phyloP scores from a whole-genome alignment of 2,888 invertebrate genomes.

The Ophion costatus region DNA sequence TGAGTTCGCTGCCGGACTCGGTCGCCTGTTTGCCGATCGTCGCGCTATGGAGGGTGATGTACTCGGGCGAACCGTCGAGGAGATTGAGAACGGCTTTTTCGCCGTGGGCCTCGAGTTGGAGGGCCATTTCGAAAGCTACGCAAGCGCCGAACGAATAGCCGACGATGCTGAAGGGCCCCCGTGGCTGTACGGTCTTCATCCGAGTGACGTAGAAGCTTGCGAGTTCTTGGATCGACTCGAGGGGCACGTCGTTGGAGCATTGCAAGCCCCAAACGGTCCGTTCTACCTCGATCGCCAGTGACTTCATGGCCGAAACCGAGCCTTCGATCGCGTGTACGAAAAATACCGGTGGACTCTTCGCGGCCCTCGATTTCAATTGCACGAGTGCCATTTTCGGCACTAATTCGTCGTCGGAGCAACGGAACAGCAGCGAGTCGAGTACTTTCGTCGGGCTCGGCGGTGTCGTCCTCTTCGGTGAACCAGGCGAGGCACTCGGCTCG shows the following conservation, averaged over 20 bases:
- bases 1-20: slow-evolving; percentile 82
- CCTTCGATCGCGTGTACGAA: slow-evolving; percentile 96
- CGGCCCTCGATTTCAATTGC: slow-evolving; percentile 86
- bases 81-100: slow-evolving; percentile 88
- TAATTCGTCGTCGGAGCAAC: slow-evolving; percentile 86
- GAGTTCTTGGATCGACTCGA: slow-evolving; percentile 89
- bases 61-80: slow-evolving; percentile 95
- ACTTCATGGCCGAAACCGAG: slow-evolving; percentile 88
- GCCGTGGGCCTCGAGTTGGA: slow-evolving; percentile 89
- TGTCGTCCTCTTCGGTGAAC: slow-evolving; percentile 81
- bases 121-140: slow-evolving; percentile 97
- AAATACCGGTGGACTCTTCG: slow-evolving; percentile 86
- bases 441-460: slow-evolving; percentile 78
- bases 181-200: slow-evolving; percentile 90
- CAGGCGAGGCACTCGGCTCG: slow-evolving; percentile 69
- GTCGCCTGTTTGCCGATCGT: slow-evolving; percentile 85
- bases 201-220: slow-evolving; percentile 90
- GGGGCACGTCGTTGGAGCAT: slow-evolving; percentile 91
- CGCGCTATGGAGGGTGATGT: slow-evolving; percentile 89
- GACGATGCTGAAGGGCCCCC: slow-evolving; percentile 94
- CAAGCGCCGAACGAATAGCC: slow-evolving; percentile 99
- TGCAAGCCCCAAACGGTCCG: slow-evolving; percentile 95
- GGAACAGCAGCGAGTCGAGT: slow-evolving; percentile 78
- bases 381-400: slow-evolving; percentile 91
- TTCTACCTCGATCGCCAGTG: slow-evolving; percentile 89